Conservation (phyloP, 1,140 invertebrate genomes). For the Zaprionus tsacasi region DNA sequence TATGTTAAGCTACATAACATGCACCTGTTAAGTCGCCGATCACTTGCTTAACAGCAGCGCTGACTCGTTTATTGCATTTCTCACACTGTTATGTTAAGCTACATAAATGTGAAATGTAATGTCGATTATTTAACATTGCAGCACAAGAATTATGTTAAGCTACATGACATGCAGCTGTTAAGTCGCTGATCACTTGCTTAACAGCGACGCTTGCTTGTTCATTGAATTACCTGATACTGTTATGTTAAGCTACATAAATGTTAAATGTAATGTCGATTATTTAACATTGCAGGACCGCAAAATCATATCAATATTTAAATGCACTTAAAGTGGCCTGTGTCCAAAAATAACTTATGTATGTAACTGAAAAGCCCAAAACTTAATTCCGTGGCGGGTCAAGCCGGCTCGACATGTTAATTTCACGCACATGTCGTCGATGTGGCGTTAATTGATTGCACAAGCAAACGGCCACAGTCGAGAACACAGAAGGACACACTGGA, state of each 20-base stretch:
- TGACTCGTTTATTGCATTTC: too few relatives aligned
- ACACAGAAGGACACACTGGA: neutral
- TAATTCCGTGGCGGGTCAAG: neutral
- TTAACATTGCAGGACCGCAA: neutral
- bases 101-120: too few relatives aligned
- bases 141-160: too few relatives aligned
- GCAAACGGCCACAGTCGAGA: slow-evolving; percentile 10
- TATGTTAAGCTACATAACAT: too few relatives aligned
- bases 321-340: neutral
- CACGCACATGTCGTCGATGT: slow-evolving; percentile 7
- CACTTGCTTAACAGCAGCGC: too few relatives aligned
- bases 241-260: too few relatives aligned
- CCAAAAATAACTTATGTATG: slow-evolving; percentile 2
- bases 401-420: slow-evolving; percentile 28
- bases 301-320: neutral
- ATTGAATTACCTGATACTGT: too few relatives aligned
- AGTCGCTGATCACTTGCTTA: too few relatives aligned
- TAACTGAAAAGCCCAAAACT: neutral
- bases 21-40: too few relatives aligned
- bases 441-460: slow-evolving; percentile 51
- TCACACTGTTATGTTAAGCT: neutral
- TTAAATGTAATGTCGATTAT: neutral
- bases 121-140: neutral
- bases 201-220: too few relatives aligned
- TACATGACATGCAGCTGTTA: too few relatives aligned